Percentiles rank a stretch among this genome's conserved stretches.
Conservation (phyloP, 2,797 vertebrate genomes). For the Loriculus beryllinus region DNA sequence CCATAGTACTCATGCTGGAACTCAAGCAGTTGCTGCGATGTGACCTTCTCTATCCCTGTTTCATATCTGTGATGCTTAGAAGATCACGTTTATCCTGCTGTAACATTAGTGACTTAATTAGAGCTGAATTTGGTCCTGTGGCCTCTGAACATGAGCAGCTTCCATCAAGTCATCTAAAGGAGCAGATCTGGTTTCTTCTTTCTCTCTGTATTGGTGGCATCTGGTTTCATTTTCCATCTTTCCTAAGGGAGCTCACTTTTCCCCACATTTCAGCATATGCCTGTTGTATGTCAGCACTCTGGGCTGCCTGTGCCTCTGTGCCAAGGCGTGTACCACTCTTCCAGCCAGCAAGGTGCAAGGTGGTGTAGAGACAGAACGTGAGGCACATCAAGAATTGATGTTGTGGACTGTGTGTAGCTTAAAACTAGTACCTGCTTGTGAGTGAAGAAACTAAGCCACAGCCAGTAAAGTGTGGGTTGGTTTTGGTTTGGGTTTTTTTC, state of each 20-base stretch:
- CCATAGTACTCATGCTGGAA: neutral
- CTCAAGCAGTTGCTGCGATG: neutral
- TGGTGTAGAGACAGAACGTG: neutral
- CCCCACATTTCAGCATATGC: slow-evolving; percentile 24
- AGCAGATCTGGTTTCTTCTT: slow-evolving; percentile 57
- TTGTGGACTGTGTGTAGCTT: neutral
- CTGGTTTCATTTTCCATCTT: slow-evolving; percentile 63
- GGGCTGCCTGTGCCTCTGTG: neutral
- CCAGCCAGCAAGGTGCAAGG: neutral
- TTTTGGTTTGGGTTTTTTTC: neutral
- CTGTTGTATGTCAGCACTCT: neutral
- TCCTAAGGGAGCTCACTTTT: slow-evolving; percentile 47
- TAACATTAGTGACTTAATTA: slow-evolving; percentile 59
- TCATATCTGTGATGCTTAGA: slow-evolving; percentile 32
- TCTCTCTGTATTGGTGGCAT: slow-evolving; percentile 15
- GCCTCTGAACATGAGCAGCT: slow-evolving; percentile 45
- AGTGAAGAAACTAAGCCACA: neutral
- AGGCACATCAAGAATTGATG: neutral
- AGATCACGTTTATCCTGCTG: slow-evolving; percentile 41
- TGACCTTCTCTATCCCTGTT: slow-evolving; percentile 14
- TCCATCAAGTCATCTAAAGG: slow-evolving; percentile 51
- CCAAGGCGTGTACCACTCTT: neutral
- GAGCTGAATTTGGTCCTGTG: slow-evolving; percentile 37
- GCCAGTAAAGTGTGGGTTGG: neutral
- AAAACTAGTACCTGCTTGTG: neutral